Percentiles rank a stretch among this genome's conserved stretches.
Evolutionary conservation across 2,797 vertebrate species (phyloP).

Genomic region (Nyctalus aviator): DNA sequence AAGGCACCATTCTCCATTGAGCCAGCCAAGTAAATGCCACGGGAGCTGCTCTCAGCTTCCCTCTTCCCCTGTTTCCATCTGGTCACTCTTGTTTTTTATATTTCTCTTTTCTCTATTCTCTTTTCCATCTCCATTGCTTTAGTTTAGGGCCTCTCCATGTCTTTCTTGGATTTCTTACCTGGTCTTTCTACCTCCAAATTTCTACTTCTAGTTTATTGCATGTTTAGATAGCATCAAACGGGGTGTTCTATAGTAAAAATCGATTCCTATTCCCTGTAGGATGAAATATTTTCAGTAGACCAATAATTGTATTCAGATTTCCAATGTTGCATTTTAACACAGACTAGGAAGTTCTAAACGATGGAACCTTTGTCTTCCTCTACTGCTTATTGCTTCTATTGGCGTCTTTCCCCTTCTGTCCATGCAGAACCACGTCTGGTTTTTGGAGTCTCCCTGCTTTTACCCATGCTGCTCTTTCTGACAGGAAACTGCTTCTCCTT

Average conservation of each 20-base stretch:
- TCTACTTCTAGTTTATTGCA: not conserved
- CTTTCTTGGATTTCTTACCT: not conserved
- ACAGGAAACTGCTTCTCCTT: not conserved
- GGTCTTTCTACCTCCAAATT: not conserved
- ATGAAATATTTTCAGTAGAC: not conserved
- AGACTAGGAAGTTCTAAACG: not conserved
- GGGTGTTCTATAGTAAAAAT: not conserved
- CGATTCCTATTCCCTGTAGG: not conserved
- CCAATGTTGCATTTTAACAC: not conserved
- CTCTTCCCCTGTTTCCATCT: not conserved
- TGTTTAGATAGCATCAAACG: too few relatives aligned
- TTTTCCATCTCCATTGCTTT: not conserved
- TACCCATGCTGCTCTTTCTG: not conserved
- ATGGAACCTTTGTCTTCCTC: not conserved
- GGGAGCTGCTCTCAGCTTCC: not conserved
- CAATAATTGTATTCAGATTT: not conserved
- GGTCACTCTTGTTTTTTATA: not conserved
- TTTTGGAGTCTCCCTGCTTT: not conserved
- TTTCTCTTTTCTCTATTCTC: not conserved
- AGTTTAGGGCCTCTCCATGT: not conserved
- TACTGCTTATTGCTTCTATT: not conserved
- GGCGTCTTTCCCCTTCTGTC: not conserved
- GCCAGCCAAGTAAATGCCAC: not conserved
- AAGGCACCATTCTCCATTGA: not conserved
- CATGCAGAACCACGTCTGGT: rapidly evolving